Base-by-base conservation (phyloP, 2,797 vertebrate species). In the Ptychobarbus kaznakovi region DNA sequence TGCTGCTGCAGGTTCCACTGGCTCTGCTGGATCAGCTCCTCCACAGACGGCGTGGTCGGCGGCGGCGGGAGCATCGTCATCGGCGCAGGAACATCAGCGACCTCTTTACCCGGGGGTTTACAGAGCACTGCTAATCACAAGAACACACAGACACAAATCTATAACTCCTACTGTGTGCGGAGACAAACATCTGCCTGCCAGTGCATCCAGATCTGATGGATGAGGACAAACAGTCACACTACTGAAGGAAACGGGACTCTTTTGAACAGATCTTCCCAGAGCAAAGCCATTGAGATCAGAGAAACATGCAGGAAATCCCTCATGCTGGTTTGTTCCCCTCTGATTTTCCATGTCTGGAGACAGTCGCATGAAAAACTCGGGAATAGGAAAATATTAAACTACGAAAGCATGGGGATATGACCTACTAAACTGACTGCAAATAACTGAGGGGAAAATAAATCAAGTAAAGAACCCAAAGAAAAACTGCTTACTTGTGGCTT, bases 1-100 rank as follows among this genome's bases (percentile, higher is more conserved):
- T 99, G 98, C 89, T 99, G 98, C 91, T 99, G 98, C 49, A 99
- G 95, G 89, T 97, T 99, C 98, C 98, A 99, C 66, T 96, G 96
- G 90, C 97, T 99, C 94, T 99, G 98, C 82, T 99, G 97, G 90
- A 99, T 96, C n/a, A 99, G 95, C 1, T 99, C 98, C 6, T 99
- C 97, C 80, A 99, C 90, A 0, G 96, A 91, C 0, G 96, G 95
- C 0, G 96, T 90, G 6, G 95, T 93, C 16, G 96, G 85, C 0
- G 96, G 95, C 0, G 97, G 93, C 0, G 95, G 92, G 0, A 97
- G 95, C 81, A 97, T 95, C 0, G 95, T 82, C 84, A 96, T 91
- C 0, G 94, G 89, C 0, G 95, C 93, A 85, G 97, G 92, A 0
- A 96, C 90, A 88, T 96, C 94, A 74, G 94, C 0, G 28, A 95